Evolutionary conservation across 2,113 vertebrate genomes (phyloP).

Genomic region (Maylandia zebra): DNA sequence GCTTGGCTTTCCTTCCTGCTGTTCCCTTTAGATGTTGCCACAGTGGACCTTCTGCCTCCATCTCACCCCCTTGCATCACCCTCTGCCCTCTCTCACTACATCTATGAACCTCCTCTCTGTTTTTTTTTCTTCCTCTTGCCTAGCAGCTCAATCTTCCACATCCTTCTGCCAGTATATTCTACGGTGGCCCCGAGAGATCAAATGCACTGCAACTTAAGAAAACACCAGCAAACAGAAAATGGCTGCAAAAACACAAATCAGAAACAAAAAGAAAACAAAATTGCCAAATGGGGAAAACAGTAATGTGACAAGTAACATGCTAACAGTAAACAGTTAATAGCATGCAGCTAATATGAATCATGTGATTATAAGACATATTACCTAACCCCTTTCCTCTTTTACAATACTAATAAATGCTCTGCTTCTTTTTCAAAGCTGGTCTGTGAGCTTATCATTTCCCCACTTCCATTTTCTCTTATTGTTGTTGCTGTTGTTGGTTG

Average conservation of each 20-base stretch:
- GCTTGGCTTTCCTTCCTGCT: neutral
- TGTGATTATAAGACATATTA: neutral
- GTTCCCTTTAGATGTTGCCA: neutral
- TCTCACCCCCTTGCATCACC: neutral
- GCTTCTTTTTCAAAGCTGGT: neutral
- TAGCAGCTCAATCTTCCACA: neutral
- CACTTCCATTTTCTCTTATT: neutral
- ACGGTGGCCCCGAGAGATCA: neutral
- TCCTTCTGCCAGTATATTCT: neutral
- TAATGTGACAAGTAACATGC: neutral
- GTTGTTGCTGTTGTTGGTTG: accelerated
- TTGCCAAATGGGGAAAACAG: accelerated
- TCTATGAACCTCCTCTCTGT: neutral
- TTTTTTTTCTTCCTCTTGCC: neutral
- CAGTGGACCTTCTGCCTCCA: neutral
- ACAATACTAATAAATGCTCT: neutral
- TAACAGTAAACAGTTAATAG: neutral
- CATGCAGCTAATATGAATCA: neutral
- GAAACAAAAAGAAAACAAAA: neutral
- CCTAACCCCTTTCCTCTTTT: accelerated
- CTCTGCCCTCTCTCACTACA: neutral
- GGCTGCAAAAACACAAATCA: neutral
- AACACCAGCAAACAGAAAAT: neutral
- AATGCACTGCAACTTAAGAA: neutral
- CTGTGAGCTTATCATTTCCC: neutral